A percentile compares a stretch with the other conserved stretches of the same genome.
These are phyloP conservation scores for Euschistus heros DNA, from an alignment of 1,140 invertebrate species.

Conservation along the genomic window DNA sequence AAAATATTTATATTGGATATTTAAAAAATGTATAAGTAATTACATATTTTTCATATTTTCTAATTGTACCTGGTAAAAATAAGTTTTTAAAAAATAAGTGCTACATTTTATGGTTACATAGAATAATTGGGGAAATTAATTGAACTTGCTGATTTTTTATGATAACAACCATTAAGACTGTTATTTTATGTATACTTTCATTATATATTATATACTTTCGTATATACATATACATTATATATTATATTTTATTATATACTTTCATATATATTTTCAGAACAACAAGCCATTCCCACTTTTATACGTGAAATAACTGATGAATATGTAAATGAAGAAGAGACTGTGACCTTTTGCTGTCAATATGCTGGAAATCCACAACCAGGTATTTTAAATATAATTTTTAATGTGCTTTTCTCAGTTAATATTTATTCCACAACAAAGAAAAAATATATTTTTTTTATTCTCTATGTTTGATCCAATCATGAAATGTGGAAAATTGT, in stretches of 20 bases:
- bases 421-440: too few species aligned
- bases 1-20: too few species aligned
- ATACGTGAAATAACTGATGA: slow-evolving; percentile 66
- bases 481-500: too few species aligned
- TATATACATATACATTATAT: background rate
- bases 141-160: background rate
- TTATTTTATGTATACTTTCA: background rate
- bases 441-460: too few species aligned
- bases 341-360: slow-evolving; percentile 59
- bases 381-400: slow-evolving; percentile 46
- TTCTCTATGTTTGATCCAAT: too few species aligned
- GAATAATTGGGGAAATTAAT: too few species aligned
- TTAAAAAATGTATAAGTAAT: too few species aligned
- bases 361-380: slow-evolving; percentile 75
- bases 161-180: background rate
- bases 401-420: too few species aligned
- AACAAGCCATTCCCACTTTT: slow-evolving; percentile 67
- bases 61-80: too few species aligned
- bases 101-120: too few species aligned
- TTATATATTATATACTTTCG: background rate
- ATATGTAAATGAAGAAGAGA: slow-evolving; percentile 60
- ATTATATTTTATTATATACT: background rate
- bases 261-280: slow-evolving; percentile 43
- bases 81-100: too few species aligned
- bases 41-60: too few species aligned